phyloP scores from a whole-genome alignment of 1,140 invertebrate species.

The Scaptomyza pallida region DNA sequence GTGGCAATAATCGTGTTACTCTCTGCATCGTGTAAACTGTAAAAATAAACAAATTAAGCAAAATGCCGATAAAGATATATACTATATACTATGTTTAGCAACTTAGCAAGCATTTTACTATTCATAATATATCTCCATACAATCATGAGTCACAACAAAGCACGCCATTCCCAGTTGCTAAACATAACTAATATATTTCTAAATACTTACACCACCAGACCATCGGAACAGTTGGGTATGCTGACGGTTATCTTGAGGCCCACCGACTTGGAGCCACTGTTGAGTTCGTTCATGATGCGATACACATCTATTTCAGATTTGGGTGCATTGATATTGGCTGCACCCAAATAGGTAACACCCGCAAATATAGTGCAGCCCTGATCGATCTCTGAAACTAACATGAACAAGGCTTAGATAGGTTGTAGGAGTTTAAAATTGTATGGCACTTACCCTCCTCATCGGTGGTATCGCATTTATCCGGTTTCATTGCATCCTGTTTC shows the following conservation, averaged over 20 bases:
- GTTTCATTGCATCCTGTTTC: slow-evolving; percentile 91
- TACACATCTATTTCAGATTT: slow-evolving; percentile 98
- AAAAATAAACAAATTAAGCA: neutral
- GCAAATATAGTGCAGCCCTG: slow-evolving; percentile 96
- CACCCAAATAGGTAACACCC: slow-evolving; percentile 97
- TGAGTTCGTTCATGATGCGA: slow-evolving; percentile 95
- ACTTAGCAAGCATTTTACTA: too few species aligned
- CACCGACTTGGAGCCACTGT: slow-evolving; percentile 86
- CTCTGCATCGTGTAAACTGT: slow-evolving; percentile 93
- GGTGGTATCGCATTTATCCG: slow-evolving; percentile 87
- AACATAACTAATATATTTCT: neutral
- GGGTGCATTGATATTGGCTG: slow-evolving; percentile 95
- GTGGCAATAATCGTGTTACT: slow-evolving; percentile 93
- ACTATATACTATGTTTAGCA: too few species aligned
- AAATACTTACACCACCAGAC: slow-evolving; percentile 89
- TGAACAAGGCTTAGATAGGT: slow-evolving; percentile 8
- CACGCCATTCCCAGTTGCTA: neutral
- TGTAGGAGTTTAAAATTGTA: neutral
- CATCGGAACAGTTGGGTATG: slow-evolving; percentile 95
- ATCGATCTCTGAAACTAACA: slow-evolving; percentile 89
- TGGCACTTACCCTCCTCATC: slow-evolving; percentile 87
- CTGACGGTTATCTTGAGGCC: slow-evolving; percentile 95
- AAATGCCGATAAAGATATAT: too few species aligned
- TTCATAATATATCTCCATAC: too few species aligned
- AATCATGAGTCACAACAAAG: neutral